Percentiles rank a stretch among this genome's conserved stretches.
Conservation (phyloP, 2,888 invertebrate species). For the Colostygia pectinataria region DNA sequence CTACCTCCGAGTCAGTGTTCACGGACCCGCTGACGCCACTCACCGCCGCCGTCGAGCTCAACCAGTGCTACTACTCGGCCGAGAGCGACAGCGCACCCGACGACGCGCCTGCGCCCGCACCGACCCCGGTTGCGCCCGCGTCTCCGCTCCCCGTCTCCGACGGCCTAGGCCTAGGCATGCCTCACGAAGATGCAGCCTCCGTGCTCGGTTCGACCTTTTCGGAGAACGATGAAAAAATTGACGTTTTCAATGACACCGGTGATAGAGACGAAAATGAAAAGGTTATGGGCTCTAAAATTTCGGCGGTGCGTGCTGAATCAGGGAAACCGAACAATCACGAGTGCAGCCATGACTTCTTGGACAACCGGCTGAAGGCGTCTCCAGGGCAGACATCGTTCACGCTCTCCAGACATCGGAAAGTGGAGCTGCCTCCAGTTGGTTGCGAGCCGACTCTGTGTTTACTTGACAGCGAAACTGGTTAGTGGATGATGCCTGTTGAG, state of each 20-base stretch:
- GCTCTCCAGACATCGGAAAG: conserved; percentile 84
- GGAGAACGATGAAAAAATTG: conserved; percentile 71
- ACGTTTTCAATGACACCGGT: conserved; percentile 66
- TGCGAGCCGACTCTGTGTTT: conserved; percentile 61
- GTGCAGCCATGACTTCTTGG: conserved; percentile 71
- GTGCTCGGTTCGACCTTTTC: conserved; percentile 54
- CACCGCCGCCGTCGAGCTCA: conserved; percentile 83
- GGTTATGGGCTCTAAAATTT: conserved; percentile 72
- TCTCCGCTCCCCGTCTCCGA: conserved; percentile 9
- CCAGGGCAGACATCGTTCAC: conserved; percentile 82
- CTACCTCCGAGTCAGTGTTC: conserved; percentile 89
- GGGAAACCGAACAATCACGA: conserved; percentile 59
- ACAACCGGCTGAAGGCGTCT: conserved; percentile 70
- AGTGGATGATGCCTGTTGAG: conserved; percentile 33
- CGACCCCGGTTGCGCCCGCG: conserved; percentile 44
- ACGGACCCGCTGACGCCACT: conserved; percentile 87
- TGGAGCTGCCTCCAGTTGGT: conserved; percentile 81
- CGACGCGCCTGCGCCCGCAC: conserved; percentile 61
- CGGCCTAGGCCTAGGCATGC: conserved; percentile 56
- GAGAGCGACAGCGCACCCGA: conserved; percentile 81
- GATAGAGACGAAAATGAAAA: conserved; percentile 70
- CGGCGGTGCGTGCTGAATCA: conserved; percentile 56
- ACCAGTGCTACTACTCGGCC: conserved; percentile 85
- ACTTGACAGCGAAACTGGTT: conserved; percentile 69
- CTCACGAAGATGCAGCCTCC: conserved; percentile 65